Evolutionary conservation across 1,140 invertebrate species (phyloP).

Genomic region (Meloidogyne floridensis): DNA sequence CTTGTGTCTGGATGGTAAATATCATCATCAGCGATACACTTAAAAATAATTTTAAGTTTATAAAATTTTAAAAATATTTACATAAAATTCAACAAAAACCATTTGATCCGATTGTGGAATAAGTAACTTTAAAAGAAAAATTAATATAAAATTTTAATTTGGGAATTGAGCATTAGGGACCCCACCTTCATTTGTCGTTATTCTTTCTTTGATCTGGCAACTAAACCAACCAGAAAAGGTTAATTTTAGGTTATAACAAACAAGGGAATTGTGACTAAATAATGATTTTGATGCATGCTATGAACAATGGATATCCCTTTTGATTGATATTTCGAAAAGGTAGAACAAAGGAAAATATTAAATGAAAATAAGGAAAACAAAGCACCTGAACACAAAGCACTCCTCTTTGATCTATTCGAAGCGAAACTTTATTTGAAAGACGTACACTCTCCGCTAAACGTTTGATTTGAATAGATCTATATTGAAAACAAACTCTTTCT

Average conservation of each 20-base stretch:
- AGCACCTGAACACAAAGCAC: slow-evolving; percentile 8
- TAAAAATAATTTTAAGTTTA: neutral
- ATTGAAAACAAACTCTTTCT: slow-evolving; percentile 13
- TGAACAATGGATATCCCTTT: no score
- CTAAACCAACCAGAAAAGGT: no score
- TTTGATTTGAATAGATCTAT: slow-evolving; percentile 24
- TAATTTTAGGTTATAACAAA: no score
- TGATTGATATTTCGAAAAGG: no score
- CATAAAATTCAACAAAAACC: slow-evolving; percentile 26
- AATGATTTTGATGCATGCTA: no score
- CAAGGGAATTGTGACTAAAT: no score
- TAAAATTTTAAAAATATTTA: neutral
- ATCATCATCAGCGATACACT: slow-evolving; percentile 1
- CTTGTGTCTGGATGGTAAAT: slow-evolving; percentile 3
- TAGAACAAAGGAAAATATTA: no score
- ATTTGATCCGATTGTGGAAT: slow-evolving; percentile 23
- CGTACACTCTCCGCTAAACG: slow-evolving; percentile 12
- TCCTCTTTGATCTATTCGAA: slow-evolving; percentile 17
- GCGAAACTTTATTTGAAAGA: slow-evolving; percentile 25
- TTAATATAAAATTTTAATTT: neutral
- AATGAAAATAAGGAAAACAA: no score
- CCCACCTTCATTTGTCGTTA: no score
- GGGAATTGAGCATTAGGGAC: no score
- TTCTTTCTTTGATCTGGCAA: no score
- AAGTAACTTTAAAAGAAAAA: neutral